phyloP scores from a whole-genome alignment of 1,140 invertebrate genomes.

The Papilio glaucus region DNA sequence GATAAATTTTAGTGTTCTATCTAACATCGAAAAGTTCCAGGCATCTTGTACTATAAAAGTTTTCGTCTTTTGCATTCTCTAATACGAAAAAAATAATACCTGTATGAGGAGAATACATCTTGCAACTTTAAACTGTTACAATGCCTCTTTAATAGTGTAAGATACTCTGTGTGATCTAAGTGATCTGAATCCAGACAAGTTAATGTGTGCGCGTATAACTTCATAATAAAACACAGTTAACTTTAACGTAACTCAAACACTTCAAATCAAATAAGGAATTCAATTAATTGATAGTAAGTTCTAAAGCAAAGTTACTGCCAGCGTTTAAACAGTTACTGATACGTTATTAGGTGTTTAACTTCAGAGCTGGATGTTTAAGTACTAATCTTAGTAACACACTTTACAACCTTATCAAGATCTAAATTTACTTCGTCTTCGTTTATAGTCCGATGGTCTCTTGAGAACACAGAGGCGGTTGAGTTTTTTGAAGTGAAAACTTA shows the following conservation, averaged over 20 bases:
- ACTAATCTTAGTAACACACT: background rate
- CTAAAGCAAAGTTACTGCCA: background rate
- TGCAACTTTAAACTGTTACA: no score
- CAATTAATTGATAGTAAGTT: conserved; percentile 5
- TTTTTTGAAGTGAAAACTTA: no score
- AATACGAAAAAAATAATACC: no score
- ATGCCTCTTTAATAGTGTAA: no score
- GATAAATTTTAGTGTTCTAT: background rate
- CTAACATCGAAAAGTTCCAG: background rate
- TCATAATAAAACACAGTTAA: background rate
- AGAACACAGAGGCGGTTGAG: no score
- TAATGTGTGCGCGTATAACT: background rate
- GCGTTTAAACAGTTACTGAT: background rate
- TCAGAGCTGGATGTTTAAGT: background rate
- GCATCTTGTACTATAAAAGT: background rate
- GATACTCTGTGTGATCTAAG: no score
- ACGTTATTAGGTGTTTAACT: background rate
- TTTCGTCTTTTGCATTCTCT: background rate
- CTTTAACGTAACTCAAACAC: conserved; percentile 10
- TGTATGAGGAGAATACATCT: no score
- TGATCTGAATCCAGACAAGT: background rate
- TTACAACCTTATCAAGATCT: background rate
- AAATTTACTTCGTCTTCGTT: no score
- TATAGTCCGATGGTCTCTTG: no score
- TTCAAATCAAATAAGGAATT: conserved; percentile 8